Evolutionary conservation across 2,113 vertebrate genomes (phyloP).

Genomic region (Melierax canorus): DNA sequence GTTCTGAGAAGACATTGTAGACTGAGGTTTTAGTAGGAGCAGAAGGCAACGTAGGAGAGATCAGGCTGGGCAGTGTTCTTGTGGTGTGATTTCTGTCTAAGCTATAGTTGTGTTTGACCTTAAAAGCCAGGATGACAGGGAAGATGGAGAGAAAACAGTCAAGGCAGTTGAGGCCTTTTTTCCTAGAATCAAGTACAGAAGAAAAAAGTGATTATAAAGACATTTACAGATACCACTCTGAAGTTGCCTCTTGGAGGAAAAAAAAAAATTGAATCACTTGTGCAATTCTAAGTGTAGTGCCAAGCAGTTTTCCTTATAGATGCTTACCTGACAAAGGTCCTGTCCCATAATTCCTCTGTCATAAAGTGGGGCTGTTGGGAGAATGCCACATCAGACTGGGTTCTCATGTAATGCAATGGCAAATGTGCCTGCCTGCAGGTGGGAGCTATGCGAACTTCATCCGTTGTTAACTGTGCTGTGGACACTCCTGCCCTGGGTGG

Average conservation of each 20-base stretch:
- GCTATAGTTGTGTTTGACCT: neutral
- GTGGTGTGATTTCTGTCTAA: neutral
- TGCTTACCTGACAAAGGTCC: neutral
- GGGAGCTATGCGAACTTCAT: neutral
- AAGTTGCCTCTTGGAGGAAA: neutral
- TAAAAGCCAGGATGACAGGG: neutral
- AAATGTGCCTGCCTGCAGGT: neutral
- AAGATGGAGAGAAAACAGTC: neutral
- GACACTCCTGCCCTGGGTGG: neutral
- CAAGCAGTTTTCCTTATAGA: neutral
- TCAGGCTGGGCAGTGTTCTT: neutral
- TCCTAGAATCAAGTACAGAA: neutral
- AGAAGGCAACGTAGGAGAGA: neutral
- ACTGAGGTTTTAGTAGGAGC: neutral
- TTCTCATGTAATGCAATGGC: neutral
- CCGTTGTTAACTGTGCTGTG: neutral
- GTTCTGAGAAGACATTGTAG: neutral
- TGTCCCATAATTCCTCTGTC: neutral
- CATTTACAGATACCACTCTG: neutral
- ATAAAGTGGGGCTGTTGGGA: neutral
- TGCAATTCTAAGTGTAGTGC: neutral
- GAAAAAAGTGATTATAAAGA: neutral
- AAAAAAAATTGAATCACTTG: neutral
- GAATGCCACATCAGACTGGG: neutral
- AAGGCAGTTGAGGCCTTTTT: neutral